phyloP scores from a whole-genome alignment of 2,888 invertebrate species.

The Sinopyrophorus schimmeli region DNA sequence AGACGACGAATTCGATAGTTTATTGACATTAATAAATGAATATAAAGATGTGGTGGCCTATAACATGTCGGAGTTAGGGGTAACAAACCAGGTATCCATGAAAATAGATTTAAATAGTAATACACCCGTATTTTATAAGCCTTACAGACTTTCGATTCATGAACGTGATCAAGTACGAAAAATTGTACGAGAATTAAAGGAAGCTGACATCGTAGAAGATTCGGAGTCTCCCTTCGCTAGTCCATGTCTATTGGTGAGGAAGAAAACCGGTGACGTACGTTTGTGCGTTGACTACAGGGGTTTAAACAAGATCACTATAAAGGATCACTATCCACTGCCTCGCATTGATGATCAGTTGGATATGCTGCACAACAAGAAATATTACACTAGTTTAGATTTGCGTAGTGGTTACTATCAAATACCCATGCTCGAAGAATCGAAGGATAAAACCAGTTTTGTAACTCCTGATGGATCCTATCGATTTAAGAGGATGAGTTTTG shows the following conservation, averaged over 20 bases:
- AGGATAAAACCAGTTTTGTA: slow-evolving; percentile 41
- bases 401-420: slow-evolving; percentile 44
- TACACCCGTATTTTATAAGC: slow-evolving; percentile 37
- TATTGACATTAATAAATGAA: slow-evolving; percentile 12
- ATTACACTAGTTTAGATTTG: slow-evolving; percentile 43
- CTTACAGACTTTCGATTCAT: slow-evolving; percentile 37
- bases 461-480: slow-evolving; percentile 44
- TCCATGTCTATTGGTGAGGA: slow-evolving; percentile 38
- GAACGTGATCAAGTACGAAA: slow-evolving; percentile 34
- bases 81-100: slow-evolving; percentile 31
- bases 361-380: slow-evolving; percentile 32
- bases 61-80: slow-evolving; percentile 27
- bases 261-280: slow-evolving; percentile 36
- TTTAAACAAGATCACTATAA: slow-evolving; percentile 42
- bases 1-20: neutral
- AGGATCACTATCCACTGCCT: slow-evolving; percentile 43
- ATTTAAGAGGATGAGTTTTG: slow-evolving; percentile 45
- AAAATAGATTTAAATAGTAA: slow-evolving; percentile 34
- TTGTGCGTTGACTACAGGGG: slow-evolving; percentile 40
- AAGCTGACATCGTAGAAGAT: slow-evolving; percentile 25
- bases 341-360: slow-evolving; percentile 42
- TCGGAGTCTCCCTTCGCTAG: slow-evolving; percentile 38
- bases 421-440: slow-evolving; percentile 35
- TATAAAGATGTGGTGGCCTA: slow-evolving; percentile 24
- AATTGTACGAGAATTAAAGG: slow-evolving; percentile 32